phyloP scores from a whole-genome alignment of 2,797 vertebrate genomes.

The Bucorvus abyssinicus region DNA sequence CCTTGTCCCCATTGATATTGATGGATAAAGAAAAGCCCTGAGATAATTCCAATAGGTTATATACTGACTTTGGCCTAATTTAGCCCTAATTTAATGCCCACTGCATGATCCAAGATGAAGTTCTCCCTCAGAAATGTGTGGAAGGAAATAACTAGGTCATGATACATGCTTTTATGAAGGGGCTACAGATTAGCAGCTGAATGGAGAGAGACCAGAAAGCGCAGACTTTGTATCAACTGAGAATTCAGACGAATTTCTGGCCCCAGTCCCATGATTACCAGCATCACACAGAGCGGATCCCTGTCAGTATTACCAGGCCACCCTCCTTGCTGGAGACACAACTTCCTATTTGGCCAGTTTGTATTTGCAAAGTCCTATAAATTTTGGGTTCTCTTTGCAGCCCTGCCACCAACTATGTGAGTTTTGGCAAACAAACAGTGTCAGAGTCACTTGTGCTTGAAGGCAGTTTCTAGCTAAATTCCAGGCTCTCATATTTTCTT shows the following conservation, averaged over 20 bases:
- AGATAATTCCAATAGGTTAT: background rate
- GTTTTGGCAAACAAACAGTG: slow-evolving; percentile 60
- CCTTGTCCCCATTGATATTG: background rate
- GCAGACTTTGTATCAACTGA: slow-evolving; percentile 45
- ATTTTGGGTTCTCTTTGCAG: slow-evolving; percentile 41
- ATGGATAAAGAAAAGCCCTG: background rate
- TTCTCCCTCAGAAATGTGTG: slow-evolving; percentile 39
- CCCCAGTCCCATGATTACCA: slow-evolving; percentile 43
- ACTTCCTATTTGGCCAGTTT: slow-evolving; percentile 50
- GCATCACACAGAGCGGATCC: slow-evolving; percentile 47
- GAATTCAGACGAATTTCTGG: slow-evolving; percentile 59
- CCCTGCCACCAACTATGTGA: slow-evolving; percentile 43
- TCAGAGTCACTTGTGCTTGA: slow-evolving; percentile 43
- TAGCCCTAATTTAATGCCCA: background rate
- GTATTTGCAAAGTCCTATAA: slow-evolving; percentile 55
- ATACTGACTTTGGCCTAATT: slow-evolving; percentile 2
- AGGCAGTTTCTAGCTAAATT: slow-evolving; percentile 33
- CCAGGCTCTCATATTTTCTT: background rate
- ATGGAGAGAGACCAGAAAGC: slow-evolving; percentile 56
- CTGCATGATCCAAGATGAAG: slow-evolving; percentile 19
- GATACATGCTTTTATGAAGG: slow-evolving; percentile 50
- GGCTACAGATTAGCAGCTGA: slow-evolving; percentile 53
- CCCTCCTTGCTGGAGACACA: slow-evolving; percentile 56
- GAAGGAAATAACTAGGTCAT: slow-evolving; percentile 60
- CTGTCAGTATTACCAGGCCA: slow-evolving; percentile 57